Percentiles rank a stretch among this genome's conserved stretches.
These are phyloP conservation scores for Aspidiotus rigidus DNA, from an alignment of 2,888 invertebrate species.

Conservation along the genomic window DNA sequence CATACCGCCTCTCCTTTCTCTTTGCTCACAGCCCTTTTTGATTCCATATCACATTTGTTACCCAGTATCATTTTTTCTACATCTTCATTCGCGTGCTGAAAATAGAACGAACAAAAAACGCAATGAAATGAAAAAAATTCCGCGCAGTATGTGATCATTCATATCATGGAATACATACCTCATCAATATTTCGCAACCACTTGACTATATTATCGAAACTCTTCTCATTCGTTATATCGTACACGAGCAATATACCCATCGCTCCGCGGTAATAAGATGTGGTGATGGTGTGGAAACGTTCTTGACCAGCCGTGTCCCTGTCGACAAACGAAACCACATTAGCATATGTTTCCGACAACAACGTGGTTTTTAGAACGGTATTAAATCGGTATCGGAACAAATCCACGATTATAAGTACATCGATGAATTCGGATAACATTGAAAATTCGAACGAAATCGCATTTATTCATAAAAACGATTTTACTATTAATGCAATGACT, in stretches of 20 bases:
- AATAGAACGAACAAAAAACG: constrained; percentile 40
- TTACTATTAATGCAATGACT: too few species aligned
- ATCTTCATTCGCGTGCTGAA: constrained; percentile 91
- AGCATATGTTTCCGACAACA: too few species aligned
- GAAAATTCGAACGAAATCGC: too few species aligned
- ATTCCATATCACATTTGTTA: constrained; percentile 97
- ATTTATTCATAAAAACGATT: too few species aligned
- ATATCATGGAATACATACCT: constrained; percentile 51
- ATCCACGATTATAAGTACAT: constrained; percentile 36
- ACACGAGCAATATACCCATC: constrained; percentile 96
- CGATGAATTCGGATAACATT: constrained; percentile 1
- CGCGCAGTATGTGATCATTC: neutral
- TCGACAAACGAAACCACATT: constrained; percentile 33
- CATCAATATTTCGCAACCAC: constrained; percentile 95
- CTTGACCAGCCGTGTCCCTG: constrained; percentile 89
- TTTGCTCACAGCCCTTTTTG: constrained; percentile 83
- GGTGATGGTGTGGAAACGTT: constrained; percentile 96
- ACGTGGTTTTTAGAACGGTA: neutral
- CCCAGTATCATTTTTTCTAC: constrained; percentile 98
- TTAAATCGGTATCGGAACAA: neutral
- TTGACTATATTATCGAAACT: constrained; percentile 98
- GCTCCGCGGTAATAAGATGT: constrained; percentile 96
- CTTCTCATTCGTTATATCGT: constrained; percentile 94
- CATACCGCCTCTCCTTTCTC: constrained; percentile 86
- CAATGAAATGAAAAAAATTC: constrained; percentile 28